Percentiles rank a stretch among this genome's conserved stretches.
phyloP scores from a whole-genome alignment of 2,113 vertebrate species.

The Galeopterus variegatus region DNA sequence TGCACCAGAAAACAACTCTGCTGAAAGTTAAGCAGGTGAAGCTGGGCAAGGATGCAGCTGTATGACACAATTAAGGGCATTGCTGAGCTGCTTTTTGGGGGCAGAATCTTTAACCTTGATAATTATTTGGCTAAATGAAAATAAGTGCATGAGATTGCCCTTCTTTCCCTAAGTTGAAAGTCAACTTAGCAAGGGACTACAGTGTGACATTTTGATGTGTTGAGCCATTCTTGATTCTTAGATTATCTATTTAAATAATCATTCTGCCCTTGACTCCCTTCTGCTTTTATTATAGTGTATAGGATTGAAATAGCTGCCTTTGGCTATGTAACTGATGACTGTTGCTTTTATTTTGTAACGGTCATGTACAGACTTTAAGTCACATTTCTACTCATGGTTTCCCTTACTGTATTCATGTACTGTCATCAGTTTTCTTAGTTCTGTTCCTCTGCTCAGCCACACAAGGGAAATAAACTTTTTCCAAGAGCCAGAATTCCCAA shows the following conservation, averaged over 20 bases:
- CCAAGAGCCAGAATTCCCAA: conserved; percentile 59
- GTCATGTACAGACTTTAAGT: not conserved
- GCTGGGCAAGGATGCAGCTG: not conserved
- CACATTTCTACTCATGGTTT: not conserved
- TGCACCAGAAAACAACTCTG: not conserved
- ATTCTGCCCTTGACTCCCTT: conserved; percentile 68
- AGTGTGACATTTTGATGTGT: conserved; percentile 62
- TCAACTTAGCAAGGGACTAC: conserved; percentile 47
- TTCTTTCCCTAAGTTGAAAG: conserved; percentile 53
- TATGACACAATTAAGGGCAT: not conserved
- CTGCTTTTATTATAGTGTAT: not conserved
- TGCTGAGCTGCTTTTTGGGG: not conserved
- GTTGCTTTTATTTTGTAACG: conserved; percentile 64
- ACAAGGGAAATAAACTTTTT: conserved; percentile 60
- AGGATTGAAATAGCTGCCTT: not conserved
- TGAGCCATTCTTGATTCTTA: not conserved
- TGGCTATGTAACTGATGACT: not conserved
- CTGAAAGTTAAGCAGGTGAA: conserved; percentile 51
- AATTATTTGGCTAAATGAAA: not conserved
- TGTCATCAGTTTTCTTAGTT: not conserved
- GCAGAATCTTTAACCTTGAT: fast-evolving
- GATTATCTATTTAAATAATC: conserved; percentile 43
- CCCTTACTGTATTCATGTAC: not conserved
- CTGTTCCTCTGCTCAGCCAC: not conserved
- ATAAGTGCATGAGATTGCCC: not conserved